Evolutionary conservation across 1,140 invertebrate genomes (phyloP).

Genomic region (Ooceraea biroi): DNA sequence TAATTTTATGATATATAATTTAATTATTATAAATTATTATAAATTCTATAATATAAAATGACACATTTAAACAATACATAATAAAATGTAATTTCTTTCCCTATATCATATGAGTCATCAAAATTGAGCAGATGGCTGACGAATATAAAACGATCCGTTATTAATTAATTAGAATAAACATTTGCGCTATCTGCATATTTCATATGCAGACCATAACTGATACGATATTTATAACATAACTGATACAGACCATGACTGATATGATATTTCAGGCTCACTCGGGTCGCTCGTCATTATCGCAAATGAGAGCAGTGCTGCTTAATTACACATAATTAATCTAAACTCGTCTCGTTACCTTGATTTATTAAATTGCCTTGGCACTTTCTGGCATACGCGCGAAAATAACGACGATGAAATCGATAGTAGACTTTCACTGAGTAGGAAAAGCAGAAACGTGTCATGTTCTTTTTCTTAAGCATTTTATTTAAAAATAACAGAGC

Average conservation of each 20-base stretch:
- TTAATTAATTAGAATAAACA: background rate
- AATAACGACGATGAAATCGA: background rate
- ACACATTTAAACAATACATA: background rate
- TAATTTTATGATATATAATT: too few species aligned
- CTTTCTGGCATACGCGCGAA: slow-evolving; percentile 16
- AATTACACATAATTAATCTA: slow-evolving; percentile 12
- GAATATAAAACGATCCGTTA: background rate
- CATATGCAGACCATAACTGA: background rate
- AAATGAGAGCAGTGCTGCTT: background rate
- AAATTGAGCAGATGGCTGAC: background rate
- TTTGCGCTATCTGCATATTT: background rate
- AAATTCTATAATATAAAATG: background rate
- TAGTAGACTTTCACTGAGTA: slow-evolving; percentile 55
- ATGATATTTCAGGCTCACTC: background rate
- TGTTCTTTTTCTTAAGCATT: slow-evolving; percentile 43
- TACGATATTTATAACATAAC: background rate
- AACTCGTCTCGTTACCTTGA: slow-evolving; percentile 9
- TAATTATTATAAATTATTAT: background rate
- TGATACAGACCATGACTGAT: background rate
- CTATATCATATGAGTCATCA: background rate
- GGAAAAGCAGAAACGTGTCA: background rate
- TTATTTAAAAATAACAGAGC: slow-evolving; percentile 74
- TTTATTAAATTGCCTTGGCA: slow-evolving; percentile 21
- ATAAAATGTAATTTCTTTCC: background rate
- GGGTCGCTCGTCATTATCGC: background rate